Conservation (phyloP, 2,797 vertebrate species). For the Emydoidea blandingii region DNA sequence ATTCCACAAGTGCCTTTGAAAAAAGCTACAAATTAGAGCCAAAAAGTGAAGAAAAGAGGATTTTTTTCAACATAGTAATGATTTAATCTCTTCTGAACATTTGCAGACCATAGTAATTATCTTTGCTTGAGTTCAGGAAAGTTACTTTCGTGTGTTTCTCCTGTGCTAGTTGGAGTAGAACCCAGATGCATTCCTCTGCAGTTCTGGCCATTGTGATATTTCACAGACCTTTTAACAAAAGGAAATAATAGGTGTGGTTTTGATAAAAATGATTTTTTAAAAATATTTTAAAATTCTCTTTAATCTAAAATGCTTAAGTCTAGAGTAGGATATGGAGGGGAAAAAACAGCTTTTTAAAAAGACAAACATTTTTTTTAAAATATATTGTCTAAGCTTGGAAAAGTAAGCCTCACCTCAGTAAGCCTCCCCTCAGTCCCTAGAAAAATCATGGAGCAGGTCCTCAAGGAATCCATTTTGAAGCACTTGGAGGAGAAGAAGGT, state of each 20-base stretch:
- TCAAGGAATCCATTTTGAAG: too few species aligned
- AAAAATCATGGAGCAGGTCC: too few species aligned
- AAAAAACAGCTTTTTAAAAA: neutral
- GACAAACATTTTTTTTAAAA: neutral
- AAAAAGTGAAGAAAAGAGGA: neutral
- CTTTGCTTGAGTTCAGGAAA: neutral
- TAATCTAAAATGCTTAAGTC: neutral
- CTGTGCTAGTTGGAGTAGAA: slow-evolving; percentile 11
- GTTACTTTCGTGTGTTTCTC: neutral
- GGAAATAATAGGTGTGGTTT: neutral
- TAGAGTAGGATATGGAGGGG: neutral
- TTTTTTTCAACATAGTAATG: neutral
- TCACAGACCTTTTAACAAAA: neutral
- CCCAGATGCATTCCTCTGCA: neutral
- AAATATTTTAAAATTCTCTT: slow-evolving; percentile 1
- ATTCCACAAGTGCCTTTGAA: slow-evolving; percentile 33
- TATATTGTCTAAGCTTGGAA: neutral
- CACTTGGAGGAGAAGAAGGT: too few species aligned
- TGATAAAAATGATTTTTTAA: neutral
- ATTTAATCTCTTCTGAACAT: slow-evolving; percentile 23
- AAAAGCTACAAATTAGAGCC: neutral
- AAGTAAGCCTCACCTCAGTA: neutral
- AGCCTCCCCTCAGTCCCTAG: too few species aligned
- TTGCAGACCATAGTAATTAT: neutral
- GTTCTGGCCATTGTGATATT: slow-evolving; percentile 1